Evolutionary conservation across 2,888 invertebrate species (phyloP).

Genomic region (Macrophya annulata): DNA sequence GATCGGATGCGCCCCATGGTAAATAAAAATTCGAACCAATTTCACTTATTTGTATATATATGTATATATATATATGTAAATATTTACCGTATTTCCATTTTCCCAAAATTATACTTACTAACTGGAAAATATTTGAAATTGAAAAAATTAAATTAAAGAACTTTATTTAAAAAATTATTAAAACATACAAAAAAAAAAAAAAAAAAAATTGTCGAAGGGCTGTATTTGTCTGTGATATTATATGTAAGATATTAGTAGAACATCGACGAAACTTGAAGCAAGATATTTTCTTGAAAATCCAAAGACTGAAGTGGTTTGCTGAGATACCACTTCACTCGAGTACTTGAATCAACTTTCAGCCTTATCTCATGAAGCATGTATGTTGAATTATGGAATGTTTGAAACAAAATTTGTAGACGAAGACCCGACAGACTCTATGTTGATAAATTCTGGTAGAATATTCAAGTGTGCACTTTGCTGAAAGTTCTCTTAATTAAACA

Average conservation of each 20-base stretch:
- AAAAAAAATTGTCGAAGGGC: background rate
- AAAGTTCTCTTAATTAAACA: background rate
- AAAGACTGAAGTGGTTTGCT: conserved; percentile 27
- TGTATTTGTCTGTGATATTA: background rate
- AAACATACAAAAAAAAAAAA: background rate
- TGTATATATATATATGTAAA: too few relatives aligned
- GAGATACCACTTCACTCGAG: conserved; percentile 28
- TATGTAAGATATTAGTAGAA: background rate
- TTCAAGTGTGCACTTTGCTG: conserved; percentile 1
- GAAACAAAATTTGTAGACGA: background rate
- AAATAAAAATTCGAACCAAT: background rate
- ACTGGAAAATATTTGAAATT: too few relatives aligned
- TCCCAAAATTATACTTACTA: too few relatives aligned
- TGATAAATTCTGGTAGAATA: conserved; percentile 10
- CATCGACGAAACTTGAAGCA: background rate
- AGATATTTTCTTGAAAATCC: conserved; percentile 8
- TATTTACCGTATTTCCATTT: too few relatives aligned
- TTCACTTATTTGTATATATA: too few relatives aligned
- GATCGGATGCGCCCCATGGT: background rate
- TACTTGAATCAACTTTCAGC: background rate
- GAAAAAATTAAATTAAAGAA: too few relatives aligned
- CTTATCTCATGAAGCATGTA: conserved; percentile 2
- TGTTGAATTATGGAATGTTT: conserved; percentile 25
- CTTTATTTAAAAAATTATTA: too few relatives aligned
- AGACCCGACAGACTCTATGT: background rate